Percentiles rank a stretch among this genome's conserved stretches.
phyloP scores from a whole-genome alignment of 2,113 vertebrate species.

The Brachypodius melanocephalos region DNA sequence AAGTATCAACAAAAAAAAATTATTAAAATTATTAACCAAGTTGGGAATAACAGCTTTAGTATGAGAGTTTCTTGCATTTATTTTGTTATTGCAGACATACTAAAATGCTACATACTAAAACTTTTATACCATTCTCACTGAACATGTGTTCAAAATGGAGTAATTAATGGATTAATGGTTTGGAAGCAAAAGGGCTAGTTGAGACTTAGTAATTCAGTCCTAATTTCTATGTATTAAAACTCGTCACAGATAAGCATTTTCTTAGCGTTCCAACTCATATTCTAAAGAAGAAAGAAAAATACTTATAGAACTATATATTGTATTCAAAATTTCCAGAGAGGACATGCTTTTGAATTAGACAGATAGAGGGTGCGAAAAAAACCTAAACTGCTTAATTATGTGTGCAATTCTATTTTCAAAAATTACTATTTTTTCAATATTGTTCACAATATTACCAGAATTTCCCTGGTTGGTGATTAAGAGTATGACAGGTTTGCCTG shows the following conservation, averaged over 20 bases:
- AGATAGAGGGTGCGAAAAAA: neutral
- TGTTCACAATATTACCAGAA: neutral
- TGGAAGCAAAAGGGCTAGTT: neutral
- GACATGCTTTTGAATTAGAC: neutral
- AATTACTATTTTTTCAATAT: neutral
- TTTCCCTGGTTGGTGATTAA: neutral
- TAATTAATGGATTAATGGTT: neutral
- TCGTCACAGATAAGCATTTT: neutral
- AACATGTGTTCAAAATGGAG: neutral
- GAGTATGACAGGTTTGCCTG: neutral
- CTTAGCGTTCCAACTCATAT: neutral
- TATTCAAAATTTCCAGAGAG: neutral
- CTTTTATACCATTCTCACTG: neutral
- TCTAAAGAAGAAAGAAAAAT: neutral
- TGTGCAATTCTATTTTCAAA: neutral
- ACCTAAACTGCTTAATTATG: neutral
- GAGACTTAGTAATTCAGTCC: neutral
- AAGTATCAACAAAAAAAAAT: neutral
- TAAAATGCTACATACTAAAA: neutral
- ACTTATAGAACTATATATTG: neutral
- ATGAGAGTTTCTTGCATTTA: neutral
- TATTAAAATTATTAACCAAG: neutral
- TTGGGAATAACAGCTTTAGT: neutral
- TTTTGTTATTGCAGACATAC: neutral
- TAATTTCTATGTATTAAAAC: neutral